Evolutionary conservation across 2,797 vertebrate species (phyloP).

Genomic region (Luscinia luscinia): DNA sequence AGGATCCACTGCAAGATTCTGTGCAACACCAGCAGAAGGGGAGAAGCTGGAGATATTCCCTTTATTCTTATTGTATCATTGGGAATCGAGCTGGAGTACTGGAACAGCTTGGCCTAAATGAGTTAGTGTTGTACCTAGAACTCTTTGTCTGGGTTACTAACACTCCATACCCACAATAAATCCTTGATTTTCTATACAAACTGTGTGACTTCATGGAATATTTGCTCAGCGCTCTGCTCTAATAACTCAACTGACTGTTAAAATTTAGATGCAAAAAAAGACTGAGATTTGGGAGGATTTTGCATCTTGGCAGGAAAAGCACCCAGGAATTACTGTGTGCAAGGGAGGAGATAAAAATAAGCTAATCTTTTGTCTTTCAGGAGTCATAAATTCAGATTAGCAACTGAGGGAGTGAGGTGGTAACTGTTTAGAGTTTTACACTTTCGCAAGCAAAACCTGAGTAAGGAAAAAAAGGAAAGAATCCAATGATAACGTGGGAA

Average conservation of each 20-base stretch:
- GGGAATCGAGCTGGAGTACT: background rate
- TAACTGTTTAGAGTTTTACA: background rate
- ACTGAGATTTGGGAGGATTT: background rate
- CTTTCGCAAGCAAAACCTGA: background rate
- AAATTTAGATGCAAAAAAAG: background rate
- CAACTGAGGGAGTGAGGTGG: background rate
- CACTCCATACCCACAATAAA: background rate
- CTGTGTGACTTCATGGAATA: background rate
- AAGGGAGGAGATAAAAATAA: background rate
- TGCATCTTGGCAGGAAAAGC: background rate
- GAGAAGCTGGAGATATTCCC: background rate
- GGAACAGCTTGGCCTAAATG: background rate
- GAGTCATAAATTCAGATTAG: background rate
- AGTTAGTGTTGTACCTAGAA: background rate
- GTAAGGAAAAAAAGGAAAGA: background rate
- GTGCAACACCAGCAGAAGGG: background rate
- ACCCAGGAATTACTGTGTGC: background rate
- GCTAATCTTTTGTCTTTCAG: background rate
- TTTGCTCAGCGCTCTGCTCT: background rate
- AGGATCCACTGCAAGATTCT: background rate
- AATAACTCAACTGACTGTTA: background rate
- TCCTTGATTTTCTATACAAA: background rate
- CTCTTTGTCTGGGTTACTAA: background rate
- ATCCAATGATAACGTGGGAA: background rate
- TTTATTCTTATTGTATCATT: background rate